Evolutionary conservation across 2,113 vertebrate species (phyloP).

Genomic region (Paradoxurus hermaphroditus): DNA sequence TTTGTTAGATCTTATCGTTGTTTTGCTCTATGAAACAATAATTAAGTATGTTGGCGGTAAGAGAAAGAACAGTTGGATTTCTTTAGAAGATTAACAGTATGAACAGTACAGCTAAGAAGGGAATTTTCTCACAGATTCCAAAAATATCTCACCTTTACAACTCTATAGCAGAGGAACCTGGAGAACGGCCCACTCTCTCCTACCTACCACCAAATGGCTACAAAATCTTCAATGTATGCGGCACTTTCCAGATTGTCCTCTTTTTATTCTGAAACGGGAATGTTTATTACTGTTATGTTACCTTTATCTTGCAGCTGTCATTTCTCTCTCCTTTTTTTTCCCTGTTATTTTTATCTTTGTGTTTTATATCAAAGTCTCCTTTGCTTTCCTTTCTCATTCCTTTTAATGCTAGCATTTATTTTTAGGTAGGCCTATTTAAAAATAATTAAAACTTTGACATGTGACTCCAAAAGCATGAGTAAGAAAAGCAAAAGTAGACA

Average conservation of each 20-base stretch:
- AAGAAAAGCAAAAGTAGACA: background rate
- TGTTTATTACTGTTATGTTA: background rate
- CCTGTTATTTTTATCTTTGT: background rate
- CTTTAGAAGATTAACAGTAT: constrained; percentile 55
- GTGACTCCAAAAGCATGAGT: background rate
- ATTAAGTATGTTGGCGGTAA: constrained; percentile 48
- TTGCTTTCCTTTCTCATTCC: background rate
- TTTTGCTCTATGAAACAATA: constrained; percentile 41
- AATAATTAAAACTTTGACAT: background rate
- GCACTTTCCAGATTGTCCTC: background rate
- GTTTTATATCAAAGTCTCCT: background rate
- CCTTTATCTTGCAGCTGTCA: background rate
- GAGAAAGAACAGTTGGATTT: constrained; percentile 59
- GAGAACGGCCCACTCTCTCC: background rate
- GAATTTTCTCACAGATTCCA: constrained; percentile 11
- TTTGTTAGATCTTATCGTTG: constrained; percentile 54
- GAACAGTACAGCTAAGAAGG: constrained; percentile 14
- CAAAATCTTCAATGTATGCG: background rate
- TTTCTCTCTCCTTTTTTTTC: background rate
- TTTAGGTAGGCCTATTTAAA: background rate
- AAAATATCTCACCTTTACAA: constrained; percentile 42
- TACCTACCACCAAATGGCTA: constrained; percentile 46
- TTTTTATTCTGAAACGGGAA: background rate
- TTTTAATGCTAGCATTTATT: background rate
- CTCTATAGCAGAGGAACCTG: background rate